phyloP scores from a whole-genome alignment of 2,797 vertebrate genomes.

The Takifugu rubripes region DNA sequence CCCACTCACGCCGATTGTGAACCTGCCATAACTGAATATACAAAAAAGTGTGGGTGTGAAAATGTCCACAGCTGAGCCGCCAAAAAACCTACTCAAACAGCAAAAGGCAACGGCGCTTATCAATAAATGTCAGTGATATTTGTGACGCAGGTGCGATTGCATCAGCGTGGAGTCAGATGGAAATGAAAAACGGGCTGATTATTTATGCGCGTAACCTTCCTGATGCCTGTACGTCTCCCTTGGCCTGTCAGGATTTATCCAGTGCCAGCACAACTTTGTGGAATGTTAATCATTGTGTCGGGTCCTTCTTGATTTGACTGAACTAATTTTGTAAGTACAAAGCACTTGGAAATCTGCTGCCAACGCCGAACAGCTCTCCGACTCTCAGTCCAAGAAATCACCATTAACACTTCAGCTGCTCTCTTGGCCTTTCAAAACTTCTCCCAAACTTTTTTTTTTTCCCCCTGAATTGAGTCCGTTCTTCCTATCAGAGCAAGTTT shows the following conservation, averaged over 20 bases:
- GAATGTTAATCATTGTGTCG: slow-evolving; percentile 16
- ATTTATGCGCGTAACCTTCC: too few species aligned
- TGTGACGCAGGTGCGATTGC: slow-evolving; percentile 41
- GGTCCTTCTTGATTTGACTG: slow-evolving; percentile 12
- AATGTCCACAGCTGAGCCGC: slow-evolving; percentile 59
- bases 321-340: slow-evolving; percentile 23
- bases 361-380: slow-evolving; percentile 34
- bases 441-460: slow-evolving; percentile 31
- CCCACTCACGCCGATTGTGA: slow-evolving; percentile 60
- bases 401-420: slow-evolving; percentile 35
- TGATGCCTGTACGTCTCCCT: not conserved
- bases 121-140: slow-evolving; percentile 45
- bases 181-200: not conserved
- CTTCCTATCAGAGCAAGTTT: slow-evolving; percentile 6
- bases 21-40: slow-evolving; percentile 56
- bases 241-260: not conserved
- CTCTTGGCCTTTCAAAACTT: slow-evolving; percentile 32
- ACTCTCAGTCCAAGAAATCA: slow-evolving; percentile 30
- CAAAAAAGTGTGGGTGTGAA: slow-evolving; percentile 62
- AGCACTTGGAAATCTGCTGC: slow-evolving; percentile 7
- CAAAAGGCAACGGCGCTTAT: slow-evolving; percentile 47
- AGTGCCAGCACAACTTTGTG: slow-evolving; percentile 17
- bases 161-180: slow-evolving; percentile 11
- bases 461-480: not conserved
- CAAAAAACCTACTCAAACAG: slow-evolving; percentile 60